Evolutionary conservation across 2,797 vertebrate species (phyloP).

Genomic region (Menidia menidia): DNA sequence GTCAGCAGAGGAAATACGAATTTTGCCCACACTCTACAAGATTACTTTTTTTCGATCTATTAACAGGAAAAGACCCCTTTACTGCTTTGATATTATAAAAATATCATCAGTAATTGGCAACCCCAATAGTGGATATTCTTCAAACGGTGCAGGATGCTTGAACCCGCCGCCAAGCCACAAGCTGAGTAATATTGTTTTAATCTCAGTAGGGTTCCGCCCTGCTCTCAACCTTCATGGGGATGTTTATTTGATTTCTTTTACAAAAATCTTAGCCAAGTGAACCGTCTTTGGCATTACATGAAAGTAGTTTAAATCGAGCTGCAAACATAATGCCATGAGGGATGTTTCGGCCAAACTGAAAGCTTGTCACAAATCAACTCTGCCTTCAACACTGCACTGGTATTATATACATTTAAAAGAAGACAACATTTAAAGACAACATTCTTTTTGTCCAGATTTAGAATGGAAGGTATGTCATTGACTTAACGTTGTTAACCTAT

Average conservation of each 20-base stretch:
- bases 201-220: slow-evolving; percentile 25
- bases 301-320: slow-evolving; percentile 13
- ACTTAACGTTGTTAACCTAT: not conserved
- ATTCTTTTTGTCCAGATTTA: not conserved
- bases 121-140: slow-evolving; percentile 33
- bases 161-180: slow-evolving; percentile 18
- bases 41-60: slow-evolving; percentile 35
- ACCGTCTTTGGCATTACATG: slow-evolving; percentile 19
- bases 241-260: slow-evolving; percentile 1
- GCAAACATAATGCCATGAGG: slow-evolving; percentile 13
- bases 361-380: not conserved
- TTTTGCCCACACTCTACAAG: slow-evolving; percentile 10
- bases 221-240: slow-evolving; percentile 19
- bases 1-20: not conserved
- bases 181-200: slow-evolving; percentile 36
- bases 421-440: too few species aligned
- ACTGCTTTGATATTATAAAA: slow-evolving; percentile 29
- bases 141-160: slow-evolving; percentile 21
- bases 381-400: too few species aligned
- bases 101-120: slow-evolving; percentile 24
- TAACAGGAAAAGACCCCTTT: slow-evolving; percentile 39
- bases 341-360: slow-evolving; percentile 10
- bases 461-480: not conserved
- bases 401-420: too few species aligned
- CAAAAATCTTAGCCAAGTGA: slow-evolving; percentile 18